Evolutionary conservation across 2,113 vertebrate genomes (phyloP).

Genomic region (Scomber japonicus): DNA sequence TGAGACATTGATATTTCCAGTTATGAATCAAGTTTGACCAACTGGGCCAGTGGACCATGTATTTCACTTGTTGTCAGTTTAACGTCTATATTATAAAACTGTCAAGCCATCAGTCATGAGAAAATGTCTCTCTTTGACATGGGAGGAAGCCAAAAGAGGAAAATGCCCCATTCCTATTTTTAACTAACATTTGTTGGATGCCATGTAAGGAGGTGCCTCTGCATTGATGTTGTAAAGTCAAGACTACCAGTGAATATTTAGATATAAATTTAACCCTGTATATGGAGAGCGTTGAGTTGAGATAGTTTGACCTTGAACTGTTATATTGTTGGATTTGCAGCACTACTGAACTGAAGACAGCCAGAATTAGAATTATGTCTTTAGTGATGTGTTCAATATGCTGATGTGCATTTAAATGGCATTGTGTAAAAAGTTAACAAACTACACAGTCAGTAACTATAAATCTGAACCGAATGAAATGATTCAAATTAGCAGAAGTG

Average conservation of each 20-base stretch:
- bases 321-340: background rate
- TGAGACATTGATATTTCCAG: conserved; percentile 23
- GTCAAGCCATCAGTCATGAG: conserved; percentile 49
- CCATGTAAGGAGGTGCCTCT: conserved; percentile 68
- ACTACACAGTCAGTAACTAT: no score
- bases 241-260: conserved; percentile 38
- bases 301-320: no score
- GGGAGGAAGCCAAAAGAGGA: background rate
- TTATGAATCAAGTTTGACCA: conserved; percentile 30
- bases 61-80: conserved; percentile 57
- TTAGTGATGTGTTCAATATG: no score
- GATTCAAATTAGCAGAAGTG: no score
- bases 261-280: background rate
- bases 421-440: no score
- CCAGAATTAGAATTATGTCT: no score
- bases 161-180: conserved; percentile 51
- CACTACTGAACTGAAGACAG: no score
- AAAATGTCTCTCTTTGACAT: conserved; percentile 31
- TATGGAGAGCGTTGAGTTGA: background rate
- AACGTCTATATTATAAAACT: conserved; percentile 63
- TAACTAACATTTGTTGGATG: conserved; percentile 35
- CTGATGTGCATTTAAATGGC: no score
- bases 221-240: conserved; percentile 43
- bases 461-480: no score
- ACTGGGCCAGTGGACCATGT: conserved; percentile 10